Evolutionary conservation across 2,888 invertebrate genomes (phyloP).

Genomic region (Galerucella pusilla): DNA sequence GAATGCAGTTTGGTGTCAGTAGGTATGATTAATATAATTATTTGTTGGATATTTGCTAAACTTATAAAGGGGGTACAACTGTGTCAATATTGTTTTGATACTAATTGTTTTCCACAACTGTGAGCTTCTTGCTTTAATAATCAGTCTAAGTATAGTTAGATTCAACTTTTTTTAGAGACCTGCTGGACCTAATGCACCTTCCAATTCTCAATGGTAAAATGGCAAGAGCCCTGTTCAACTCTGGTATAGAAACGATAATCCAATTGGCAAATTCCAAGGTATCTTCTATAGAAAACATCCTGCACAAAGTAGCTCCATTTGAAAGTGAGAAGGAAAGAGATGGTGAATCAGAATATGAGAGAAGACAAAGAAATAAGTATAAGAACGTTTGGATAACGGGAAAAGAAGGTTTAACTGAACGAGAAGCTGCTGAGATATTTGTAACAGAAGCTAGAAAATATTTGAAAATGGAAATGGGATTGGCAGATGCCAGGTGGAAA

Average conservation of each 20-base stretch:
- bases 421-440: conserved; percentile 83
- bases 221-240: conserved; percentile 85
- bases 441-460: conserved; percentile 77
- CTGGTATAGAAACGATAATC: conserved; percentile 81
- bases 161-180: conserved; percentile 69
- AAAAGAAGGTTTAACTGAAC: conserved; percentile 80
- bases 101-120: too few relatives aligned
- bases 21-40: conserved; percentile 14
- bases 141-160: conserved; percentile 47
- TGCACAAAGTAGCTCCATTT: conserved; percentile 85
- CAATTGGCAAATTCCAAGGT: conserved; percentile 82
- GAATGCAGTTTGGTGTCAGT: conserved; percentile 94
- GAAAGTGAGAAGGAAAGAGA: conserved; percentile 82
- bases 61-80: too few relatives aligned
- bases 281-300: conserved; percentile 77
- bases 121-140: too few relatives aligned
- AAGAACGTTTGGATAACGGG: conserved; percentile 84
- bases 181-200: conserved; percentile 90
- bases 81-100: too few relatives aligned
- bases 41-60: too few relatives aligned
- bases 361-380: conserved; percentile 74
- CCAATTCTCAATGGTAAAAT: conserved; percentile 84
- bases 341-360: conserved; percentile 75
- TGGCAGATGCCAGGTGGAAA: conserved; percentile 77
- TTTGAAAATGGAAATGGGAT: conserved; percentile 79